Percentiles rank a stretch among this genome's conserved stretches.
Conservation (phyloP, 2,113 vertebrate genomes). For the Pardalotus punctatus region DNA sequence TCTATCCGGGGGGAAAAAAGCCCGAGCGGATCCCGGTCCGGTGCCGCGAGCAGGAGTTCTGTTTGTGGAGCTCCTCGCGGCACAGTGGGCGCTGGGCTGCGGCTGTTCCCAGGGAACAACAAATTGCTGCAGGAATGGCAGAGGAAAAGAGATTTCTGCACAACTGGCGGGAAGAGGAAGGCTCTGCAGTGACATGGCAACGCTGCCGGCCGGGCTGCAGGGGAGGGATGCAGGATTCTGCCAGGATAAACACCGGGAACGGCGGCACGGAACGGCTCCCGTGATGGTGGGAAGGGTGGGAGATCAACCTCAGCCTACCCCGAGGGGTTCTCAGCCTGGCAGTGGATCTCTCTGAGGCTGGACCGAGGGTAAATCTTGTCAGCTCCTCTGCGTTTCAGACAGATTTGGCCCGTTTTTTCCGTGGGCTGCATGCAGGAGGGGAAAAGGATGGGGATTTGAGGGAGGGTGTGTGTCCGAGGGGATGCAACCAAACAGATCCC, state of each 20-base stretch:
- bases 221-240: neutral
- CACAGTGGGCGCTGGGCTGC: slow-evolving; percentile 67
- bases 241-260: neutral
- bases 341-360: neutral
- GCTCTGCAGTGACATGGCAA: neutral
- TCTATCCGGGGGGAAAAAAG: neutral
- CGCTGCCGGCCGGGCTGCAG: neutral
- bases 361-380: neutral
- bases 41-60: slow-evolving; percentile 42
- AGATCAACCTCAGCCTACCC: slow-evolving; percentile 5
- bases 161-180: neutral
- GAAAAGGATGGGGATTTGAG: neutral
- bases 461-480: neutral
- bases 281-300: neutral
- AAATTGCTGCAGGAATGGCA: neutral
- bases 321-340: neutral
- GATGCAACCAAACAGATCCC: neutral
- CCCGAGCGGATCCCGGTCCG: slow-evolving; percentile 44
- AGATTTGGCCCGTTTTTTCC: neutral
- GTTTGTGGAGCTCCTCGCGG: slow-evolving; percentile 39
- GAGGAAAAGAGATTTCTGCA: neutral
- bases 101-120: slow-evolving; percentile 24
- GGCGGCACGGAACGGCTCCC: neutral
- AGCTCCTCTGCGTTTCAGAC: neutral
- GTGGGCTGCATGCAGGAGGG: accelerated